Evolutionary conservation across 2,888 invertebrate species (phyloP).

Genomic region (Rhopalosiphum nymphaeae): DNA sequence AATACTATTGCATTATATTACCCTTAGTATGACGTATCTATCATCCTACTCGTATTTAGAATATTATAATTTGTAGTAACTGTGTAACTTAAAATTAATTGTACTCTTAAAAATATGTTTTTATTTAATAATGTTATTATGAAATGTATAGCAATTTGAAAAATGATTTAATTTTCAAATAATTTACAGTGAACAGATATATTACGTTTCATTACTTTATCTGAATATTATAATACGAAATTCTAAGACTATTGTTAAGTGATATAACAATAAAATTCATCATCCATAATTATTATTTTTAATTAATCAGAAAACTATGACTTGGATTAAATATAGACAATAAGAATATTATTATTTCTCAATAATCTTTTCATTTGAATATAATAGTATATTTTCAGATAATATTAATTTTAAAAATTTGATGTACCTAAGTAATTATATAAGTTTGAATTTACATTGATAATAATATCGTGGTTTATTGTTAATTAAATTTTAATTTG

Average conservation of each 20-base stretch:
- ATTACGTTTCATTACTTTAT: neutral
- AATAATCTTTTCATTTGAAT: neutral
- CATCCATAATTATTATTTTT: neutral
- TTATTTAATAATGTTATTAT: neutral
- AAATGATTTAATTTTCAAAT: neutral
- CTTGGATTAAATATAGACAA: neutral
- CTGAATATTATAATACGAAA: neutral
- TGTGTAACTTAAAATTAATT: neutral
- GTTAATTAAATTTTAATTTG: neutral
- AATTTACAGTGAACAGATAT: neutral
- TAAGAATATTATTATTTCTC: neutral
- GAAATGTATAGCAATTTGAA: neutral
- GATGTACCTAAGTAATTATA: neutral
- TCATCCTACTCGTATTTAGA: neutral
- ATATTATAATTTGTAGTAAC: too few species aligned
- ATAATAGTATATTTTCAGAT: neutral
- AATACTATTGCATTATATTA: neutral
- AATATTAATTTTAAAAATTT: neutral
- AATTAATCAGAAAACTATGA: neutral
- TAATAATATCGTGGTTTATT: neutral
- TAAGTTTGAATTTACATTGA: neutral
- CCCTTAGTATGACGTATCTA: too few species aligned
- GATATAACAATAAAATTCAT: neutral
- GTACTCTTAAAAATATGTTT: neutral
- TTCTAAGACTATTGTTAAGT: neutral